These are phyloP conservation scores for Lepidochrysops patricia DNA, from an alignment of 2,888 invertebrate genomes.

Conservation along the genomic window DNA sequence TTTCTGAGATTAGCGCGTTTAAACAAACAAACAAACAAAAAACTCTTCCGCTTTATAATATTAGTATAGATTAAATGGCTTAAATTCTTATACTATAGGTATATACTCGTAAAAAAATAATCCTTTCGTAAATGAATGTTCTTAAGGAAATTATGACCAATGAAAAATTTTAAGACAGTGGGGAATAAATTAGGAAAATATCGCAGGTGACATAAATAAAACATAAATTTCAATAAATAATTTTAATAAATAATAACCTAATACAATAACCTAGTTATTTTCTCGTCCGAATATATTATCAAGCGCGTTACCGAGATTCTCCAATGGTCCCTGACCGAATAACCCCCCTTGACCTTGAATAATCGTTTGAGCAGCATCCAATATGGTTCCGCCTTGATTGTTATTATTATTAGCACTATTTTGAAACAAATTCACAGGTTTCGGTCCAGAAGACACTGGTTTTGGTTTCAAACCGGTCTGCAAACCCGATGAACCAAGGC, in stretches of 20 bases:
- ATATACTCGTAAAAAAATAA: too few relatives aligned
- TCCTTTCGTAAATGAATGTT: too few relatives aligned
- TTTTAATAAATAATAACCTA: conserved; percentile 22
- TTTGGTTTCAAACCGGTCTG: conserved; percentile 64
- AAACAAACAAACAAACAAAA: too few relatives aligned
- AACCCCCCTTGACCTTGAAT: conserved; percentile 25
- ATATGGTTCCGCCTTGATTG: conserved; percentile 30
- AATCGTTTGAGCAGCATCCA: conserved; percentile 27
- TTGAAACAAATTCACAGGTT: conserved; percentile 55
- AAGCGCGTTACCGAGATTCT: conserved; percentile 54
- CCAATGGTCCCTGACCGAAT: conserved; percentile 47
- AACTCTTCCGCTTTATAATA: too few relatives aligned
- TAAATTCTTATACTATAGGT: too few relatives aligned
- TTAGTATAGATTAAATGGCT: too few relatives aligned
- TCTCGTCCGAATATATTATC: conserved; percentile 50
- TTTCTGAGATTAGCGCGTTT: too few relatives aligned
- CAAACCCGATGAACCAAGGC: conserved; percentile 57
- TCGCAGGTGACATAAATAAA: background rate
- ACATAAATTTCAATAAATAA: conserved; percentile 12
- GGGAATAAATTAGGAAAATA: conserved; percentile 41
- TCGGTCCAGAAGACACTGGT: conserved; percentile 53
- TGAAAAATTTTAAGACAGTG: too few relatives aligned
- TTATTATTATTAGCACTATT: conserved; percentile 36
- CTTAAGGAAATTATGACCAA: too few relatives aligned
- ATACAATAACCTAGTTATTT: conserved; percentile 21